Percentiles rank a stretch among this genome's conserved stretches.
phyloP scores from a whole-genome alignment of 2,888 invertebrate genomes.

The Pogonocherus hispidulus region DNA sequence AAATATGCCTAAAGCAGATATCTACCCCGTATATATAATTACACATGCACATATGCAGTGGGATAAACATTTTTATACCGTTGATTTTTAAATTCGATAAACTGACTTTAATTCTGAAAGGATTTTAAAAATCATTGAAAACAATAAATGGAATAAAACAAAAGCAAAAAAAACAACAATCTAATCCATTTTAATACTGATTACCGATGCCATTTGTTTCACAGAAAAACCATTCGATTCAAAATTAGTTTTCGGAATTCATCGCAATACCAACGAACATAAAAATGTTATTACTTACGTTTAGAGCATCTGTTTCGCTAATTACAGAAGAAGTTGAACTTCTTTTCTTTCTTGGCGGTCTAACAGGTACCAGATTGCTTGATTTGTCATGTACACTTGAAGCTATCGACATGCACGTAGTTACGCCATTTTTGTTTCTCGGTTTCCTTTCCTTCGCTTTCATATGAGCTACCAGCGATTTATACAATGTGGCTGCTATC shows the following conservation, averaged over 20 bases:
- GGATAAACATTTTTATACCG: too few relatives aligned
- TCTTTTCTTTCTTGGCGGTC: constrained; percentile 84
- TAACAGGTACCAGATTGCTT: constrained; percentile 70
- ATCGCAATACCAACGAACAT: too few relatives aligned
- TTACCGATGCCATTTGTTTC: too few relatives aligned
- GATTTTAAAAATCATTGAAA: too few relatives aligned
- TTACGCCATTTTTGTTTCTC: constrained; percentile 81
- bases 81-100: too few relatives aligned
- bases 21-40: too few relatives aligned
- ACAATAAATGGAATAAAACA: too few relatives aligned
- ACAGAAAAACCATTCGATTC: neutral
- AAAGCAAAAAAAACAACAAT: too few relatives aligned
- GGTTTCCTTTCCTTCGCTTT: constrained; percentile 75
- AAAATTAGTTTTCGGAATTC: neutral
- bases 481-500: constrained; percentile 91
- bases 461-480: constrained; percentile 88
- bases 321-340: constrained; percentile 75
- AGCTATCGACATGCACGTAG: constrained; percentile 83
- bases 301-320: constrained; percentile 73
- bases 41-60: too few relatives aligned
- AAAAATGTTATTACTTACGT: constrained; percentile 52
- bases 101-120: too few relatives aligned
- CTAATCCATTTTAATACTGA: too few relatives aligned
- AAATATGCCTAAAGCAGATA: too few relatives aligned
- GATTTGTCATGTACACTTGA: constrained; percentile 71